Percentiles rank a stretch among this genome's conserved stretches.
Conservation (phyloP, 2,888 invertebrate genomes). For the Tinea pellionella region DNA sequence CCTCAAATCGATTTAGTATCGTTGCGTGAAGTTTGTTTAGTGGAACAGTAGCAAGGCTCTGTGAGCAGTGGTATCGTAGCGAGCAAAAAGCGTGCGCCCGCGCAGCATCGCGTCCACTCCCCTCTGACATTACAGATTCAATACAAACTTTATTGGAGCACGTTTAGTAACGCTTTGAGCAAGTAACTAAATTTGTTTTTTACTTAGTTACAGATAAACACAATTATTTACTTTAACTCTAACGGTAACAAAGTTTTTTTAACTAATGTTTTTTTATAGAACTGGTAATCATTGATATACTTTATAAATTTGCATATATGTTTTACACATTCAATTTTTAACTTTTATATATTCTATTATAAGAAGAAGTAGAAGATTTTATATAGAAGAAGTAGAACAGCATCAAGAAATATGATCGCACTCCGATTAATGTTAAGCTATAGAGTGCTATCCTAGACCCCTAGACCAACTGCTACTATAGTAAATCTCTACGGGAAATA, state of each 20-base stretch:
- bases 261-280: background rate
- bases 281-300: too few species aligned
- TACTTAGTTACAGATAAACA: constrained; percentile 26
- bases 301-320: too few species aligned
- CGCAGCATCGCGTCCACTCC: constrained; percentile 32
- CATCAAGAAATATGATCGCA: too few species aligned
- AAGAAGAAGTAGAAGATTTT: too few species aligned
- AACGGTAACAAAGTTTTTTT: background rate
- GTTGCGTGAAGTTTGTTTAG: constrained; percentile 66
- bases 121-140: constrained; percentile 23
- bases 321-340: too few species aligned
- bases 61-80: constrained; percentile 1
- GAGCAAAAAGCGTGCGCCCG: constrained; percentile 35
- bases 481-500: too few species aligned
- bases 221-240: constrained; percentile 15
- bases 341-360: too few species aligned
- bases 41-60: constrained; percentile 39
- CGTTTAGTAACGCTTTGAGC: constrained; percentile 42
- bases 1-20: constrained; percentile 56
- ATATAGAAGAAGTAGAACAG: too few species aligned
- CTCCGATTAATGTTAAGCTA: too few species aligned
- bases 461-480: too few species aligned
- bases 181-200: constrained; percentile 34
- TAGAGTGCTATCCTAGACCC: too few species aligned
- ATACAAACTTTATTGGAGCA: constrained; percentile 34